Conservation (phyloP, 1,140 invertebrate species). For the Bombus waltoni region DNA sequence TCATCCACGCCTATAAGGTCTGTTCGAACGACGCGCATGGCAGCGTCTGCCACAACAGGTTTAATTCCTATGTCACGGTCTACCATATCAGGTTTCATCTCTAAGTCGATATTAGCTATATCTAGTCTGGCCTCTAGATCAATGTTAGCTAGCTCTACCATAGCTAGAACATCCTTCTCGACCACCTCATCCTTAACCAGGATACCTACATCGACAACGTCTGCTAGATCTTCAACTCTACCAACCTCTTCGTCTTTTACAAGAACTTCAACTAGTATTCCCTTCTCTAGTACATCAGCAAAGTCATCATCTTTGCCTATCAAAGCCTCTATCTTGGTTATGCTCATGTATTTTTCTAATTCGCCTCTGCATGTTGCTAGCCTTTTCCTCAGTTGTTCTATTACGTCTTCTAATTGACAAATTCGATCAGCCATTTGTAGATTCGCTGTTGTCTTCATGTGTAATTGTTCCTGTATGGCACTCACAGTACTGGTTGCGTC, state of each 20-base stretch:
- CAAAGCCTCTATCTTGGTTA: conserved; percentile 46
- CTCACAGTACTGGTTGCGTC: conserved; percentile 69
- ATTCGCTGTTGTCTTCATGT: conserved; percentile 68
- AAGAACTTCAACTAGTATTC: background rate
- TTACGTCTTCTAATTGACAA: conserved; percentile 66
- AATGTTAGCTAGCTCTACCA: background rate
- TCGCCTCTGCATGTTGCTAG: conserved; percentile 42
- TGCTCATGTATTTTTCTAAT: conserved; percentile 58
- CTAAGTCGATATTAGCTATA: background rate
- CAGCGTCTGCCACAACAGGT: background rate
- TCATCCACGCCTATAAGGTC: background rate
- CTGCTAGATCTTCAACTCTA: conserved; percentile 19
- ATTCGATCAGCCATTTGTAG: conserved; percentile 68
- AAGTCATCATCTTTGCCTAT: conserved; percentile 65
- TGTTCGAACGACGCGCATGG: background rate
- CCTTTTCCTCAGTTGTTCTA: conserved; percentile 53
- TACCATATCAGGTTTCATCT: background rate
- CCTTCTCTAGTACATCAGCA: conserved; percentile 41
- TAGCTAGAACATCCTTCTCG: background rate
- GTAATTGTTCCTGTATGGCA: conserved; percentile 75
- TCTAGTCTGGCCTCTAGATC: background rate
- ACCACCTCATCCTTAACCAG: background rate
- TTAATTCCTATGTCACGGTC: background rate
- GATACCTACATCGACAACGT: conserved; percentile 27
- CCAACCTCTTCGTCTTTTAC: conserved; percentile 26